These are phyloP conservation scores for Oxyura jamaicensis DNA, from an alignment of 2,113 vertebrate genomes.

Conservation along the genomic window DNA sequence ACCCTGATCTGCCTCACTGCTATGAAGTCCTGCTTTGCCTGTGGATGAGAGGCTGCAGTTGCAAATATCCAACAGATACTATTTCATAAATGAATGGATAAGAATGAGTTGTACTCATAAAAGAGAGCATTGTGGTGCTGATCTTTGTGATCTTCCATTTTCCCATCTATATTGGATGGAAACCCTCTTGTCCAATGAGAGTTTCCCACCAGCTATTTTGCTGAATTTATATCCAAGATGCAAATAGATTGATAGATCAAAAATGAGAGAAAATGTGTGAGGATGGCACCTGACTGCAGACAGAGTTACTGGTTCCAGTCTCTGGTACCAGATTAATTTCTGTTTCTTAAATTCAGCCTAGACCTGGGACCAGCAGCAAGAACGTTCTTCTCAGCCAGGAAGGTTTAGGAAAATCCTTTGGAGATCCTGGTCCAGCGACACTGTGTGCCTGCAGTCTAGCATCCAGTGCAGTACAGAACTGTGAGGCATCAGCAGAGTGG, in stretches of 20 bases:
- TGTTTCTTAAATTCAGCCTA: neutral
- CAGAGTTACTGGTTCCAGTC: neutral
- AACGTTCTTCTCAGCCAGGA: neutral
- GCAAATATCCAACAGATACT: neutral
- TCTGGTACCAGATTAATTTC: neutral
- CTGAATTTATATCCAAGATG: neutral
- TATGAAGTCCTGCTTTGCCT: neutral
- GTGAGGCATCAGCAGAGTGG: accelerated
- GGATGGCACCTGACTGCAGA: neutral
- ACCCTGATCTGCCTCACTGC: neutral
- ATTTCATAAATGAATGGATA: neutral
- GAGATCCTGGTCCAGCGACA: accelerated
- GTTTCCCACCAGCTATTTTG: neutral
- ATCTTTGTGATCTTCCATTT: neutral
- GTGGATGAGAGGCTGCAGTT: neutral
- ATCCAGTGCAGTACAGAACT: accelerated
- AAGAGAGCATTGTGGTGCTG: neutral
- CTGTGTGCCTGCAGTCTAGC: neutral
- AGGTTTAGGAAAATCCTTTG: neutral
- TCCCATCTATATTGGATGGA: neutral
- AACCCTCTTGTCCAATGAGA: neutral
- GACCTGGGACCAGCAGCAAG: neutral
- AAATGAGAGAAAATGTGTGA: neutral
- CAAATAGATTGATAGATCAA: neutral
- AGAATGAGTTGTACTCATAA: neutral